Percentiles rank a stretch among this genome's conserved stretches.
Conservation (phyloP, 2,797 vertebrate genomes). For the Hephaestus fuliginosus region DNA sequence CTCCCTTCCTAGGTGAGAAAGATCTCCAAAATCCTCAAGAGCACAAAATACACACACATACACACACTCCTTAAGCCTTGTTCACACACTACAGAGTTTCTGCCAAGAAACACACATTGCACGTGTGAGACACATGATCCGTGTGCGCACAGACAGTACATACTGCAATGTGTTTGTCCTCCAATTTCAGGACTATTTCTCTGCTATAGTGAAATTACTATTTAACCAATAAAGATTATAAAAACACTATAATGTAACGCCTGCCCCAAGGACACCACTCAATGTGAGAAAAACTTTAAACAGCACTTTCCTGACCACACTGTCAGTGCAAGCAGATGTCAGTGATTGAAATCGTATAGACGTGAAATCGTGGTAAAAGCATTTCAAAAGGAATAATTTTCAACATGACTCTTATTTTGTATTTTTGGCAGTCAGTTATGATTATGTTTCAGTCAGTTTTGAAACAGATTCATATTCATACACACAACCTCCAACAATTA, state of each 20-base stretch:
- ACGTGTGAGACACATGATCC: constrained; percentile 59
- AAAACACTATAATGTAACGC: constrained; percentile 13
- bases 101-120: constrained; percentile 69
- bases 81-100: constrained; percentile 43
- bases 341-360: neutral
- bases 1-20: constrained; percentile 53
- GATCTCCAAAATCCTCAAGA: constrained; percentile 50
- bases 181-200: constrained; percentile 20
- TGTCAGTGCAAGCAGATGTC: constrained; percentile 16
- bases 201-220: constrained; percentile 24
- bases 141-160: constrained; percentile 40
- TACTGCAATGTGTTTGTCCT: constrained; percentile 18
- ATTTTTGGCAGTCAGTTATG: neutral
- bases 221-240: constrained; percentile 10
- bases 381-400: neutral
- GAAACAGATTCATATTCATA: neutral
- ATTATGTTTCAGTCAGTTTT: neutral
- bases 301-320: neutral
- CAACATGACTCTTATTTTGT: neutral
- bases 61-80: constrained; percentile 19
- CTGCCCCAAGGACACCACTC: constrained; percentile 1
- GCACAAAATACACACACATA: constrained; percentile 32
- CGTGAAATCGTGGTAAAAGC: neutral
- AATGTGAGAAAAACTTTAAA: constrained; percentile 16
- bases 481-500: neutral